These are phyloP conservation scores for Cossypha caffra DNA, from an alignment of 2,797 vertebrate genomes.

Conservation along the genomic window DNA sequence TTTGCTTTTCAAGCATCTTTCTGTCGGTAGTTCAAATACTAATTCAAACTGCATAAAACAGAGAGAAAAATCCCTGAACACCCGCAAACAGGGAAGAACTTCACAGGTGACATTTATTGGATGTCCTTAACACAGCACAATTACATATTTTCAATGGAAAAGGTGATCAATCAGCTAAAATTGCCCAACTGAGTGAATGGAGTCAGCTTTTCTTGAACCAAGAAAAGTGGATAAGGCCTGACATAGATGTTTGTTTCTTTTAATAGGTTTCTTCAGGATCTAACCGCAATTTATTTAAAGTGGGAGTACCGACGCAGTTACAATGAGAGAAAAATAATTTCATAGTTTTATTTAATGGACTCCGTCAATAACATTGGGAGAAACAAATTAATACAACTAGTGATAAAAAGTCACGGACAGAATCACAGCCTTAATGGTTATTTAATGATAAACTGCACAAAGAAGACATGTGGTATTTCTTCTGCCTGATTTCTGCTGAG, in stretches of 20 bases:
- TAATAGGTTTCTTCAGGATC: neutral
- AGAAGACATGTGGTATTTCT: neutral
- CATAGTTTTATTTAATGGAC: neutral
- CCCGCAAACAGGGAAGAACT: neutral
- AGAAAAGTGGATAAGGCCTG: neutral
- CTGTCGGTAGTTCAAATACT: neutral
- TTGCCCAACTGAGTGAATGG: neutral
- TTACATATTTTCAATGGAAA: neutral
- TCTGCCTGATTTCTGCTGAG: neutral
- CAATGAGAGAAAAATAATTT: neutral
- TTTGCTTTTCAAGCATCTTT: neutral
- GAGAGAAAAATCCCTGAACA: neutral
- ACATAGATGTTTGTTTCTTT: neutral
- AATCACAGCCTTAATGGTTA: neutral
- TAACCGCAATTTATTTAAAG: slow-evolving; percentile 1
- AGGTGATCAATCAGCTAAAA: neutral
- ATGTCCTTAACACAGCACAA: neutral
- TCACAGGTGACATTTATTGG: slow-evolving; percentile 6
- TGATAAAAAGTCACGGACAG: neutral
- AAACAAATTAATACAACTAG: neutral
- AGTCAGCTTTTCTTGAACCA: neutral
- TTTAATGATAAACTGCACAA: neutral
- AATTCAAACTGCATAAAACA: neutral
- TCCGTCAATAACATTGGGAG: neutral
- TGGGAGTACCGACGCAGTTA: neutral